Percentiles rank a stretch among this genome's conserved stretches.
Evolutionary conservation across 2,888 invertebrate species (phyloP).

Genomic region (Tanypteryx hageni): DNA sequence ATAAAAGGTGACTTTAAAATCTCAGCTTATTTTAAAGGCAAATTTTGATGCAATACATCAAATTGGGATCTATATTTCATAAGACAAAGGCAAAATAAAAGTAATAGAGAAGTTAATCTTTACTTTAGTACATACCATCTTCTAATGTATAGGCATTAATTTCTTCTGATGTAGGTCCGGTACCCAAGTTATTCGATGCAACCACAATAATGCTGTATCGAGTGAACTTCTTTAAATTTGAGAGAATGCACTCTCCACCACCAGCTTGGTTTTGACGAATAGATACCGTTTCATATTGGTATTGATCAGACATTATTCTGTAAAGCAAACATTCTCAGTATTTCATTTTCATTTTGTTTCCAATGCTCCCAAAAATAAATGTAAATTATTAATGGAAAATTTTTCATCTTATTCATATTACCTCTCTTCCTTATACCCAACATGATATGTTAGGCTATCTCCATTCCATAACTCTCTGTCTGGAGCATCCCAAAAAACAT

Average conservation of each 20-base stretch:
- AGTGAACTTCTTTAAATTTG: slow-evolving; percentile 70
- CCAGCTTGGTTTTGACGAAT: slow-evolving; percentile 56
- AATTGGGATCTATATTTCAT: not conserved
- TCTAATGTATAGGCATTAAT: slow-evolving; percentile 70
- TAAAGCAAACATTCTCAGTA: not conserved
- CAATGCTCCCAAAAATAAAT: not conserved
- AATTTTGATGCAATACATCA: not conserved
- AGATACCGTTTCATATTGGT: slow-evolving; percentile 64
- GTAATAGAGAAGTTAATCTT: too few relatives aligned
- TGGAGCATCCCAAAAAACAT: slow-evolving; percentile 73
- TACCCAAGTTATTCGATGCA: slow-evolving; percentile 71
- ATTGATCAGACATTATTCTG: slow-evolving; percentile 48
- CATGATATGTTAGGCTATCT: slow-evolving; percentile 73
- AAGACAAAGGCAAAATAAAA: not conserved
- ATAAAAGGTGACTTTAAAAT: not conserved
- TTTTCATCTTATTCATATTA: slow-evolving; percentile 20
- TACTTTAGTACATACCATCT: slow-evolving; percentile 69
- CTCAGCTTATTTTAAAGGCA: not conserved
- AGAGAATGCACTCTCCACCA: slow-evolving; percentile 69
- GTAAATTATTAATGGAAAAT: not conserved
- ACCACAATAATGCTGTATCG: slow-evolving; percentile 71
- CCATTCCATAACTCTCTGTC: slow-evolving; percentile 72
- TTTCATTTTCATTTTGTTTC: not conserved
- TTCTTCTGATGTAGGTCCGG: slow-evolving; percentile 70
- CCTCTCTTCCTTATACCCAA: slow-evolving; percentile 70